Percentiles rank a stretch among this genome's conserved stretches.
Evolutionary conservation across 2,113 vertebrate genomes (phyloP).

Genomic region (Litocranius walleri): DNA sequence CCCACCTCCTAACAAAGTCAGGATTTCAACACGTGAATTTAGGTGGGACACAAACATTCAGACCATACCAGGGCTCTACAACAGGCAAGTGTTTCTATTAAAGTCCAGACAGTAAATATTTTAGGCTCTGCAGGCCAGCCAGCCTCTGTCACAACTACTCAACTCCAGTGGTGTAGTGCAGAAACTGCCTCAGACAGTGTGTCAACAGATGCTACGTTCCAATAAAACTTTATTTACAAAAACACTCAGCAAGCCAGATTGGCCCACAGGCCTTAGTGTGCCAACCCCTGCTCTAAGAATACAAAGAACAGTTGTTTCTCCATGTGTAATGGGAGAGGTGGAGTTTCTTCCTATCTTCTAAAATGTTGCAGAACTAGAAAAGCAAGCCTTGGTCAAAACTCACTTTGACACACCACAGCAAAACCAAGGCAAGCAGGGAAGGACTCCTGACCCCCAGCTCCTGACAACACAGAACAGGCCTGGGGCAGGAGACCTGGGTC

Average conservation of each 20-base stretch:
- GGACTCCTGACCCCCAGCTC: background rate
- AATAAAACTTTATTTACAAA: background rate
- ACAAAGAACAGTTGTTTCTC: background rate
- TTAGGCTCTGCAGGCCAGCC: background rate
- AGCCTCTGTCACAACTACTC: background rate
- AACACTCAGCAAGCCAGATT: background rate
- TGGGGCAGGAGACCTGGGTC: background rate
- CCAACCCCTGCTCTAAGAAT: background rate
- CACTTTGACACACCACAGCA: background rate
- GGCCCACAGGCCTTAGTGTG: background rate
- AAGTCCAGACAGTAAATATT: background rate
- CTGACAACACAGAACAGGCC: background rate
- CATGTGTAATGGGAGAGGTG: background rate
- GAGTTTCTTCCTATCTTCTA: background rate
- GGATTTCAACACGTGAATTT: background rate
- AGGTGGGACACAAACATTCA: background rate
- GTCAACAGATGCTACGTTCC: background rate
- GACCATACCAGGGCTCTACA: background rate
- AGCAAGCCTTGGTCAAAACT: background rate
- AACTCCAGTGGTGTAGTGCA: rapidly evolving
- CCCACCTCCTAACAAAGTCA: background rate
- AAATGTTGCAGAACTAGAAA: background rate
- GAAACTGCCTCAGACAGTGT: background rate
- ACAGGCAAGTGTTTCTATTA: background rate
- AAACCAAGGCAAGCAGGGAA: background rate